Conservation (phyloP, 2,113 vertebrate species). For the Rhea americana region DNA sequence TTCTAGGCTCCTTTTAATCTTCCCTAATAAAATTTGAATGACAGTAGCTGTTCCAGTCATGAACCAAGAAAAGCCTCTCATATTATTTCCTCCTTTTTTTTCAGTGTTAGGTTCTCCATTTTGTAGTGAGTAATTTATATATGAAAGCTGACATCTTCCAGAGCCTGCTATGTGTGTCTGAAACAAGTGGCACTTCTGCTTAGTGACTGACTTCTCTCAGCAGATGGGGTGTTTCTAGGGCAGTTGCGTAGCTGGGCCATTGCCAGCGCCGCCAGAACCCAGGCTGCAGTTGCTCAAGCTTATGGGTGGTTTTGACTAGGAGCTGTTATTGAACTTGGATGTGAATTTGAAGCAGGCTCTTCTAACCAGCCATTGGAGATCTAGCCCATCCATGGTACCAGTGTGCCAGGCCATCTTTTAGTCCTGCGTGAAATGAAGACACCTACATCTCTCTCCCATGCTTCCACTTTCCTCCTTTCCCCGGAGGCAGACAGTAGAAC, state of each 20-base stretch:
- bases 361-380: neutral
- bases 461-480: neutral
- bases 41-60: conserved; percentile 62
- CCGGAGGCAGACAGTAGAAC: neutral
- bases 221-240: neutral
- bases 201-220: neutral
- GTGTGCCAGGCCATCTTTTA: neutral
- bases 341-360: neutral
- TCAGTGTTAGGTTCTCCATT: neutral
- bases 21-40: conserved; percentile 69
- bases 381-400: neutral
- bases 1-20: conserved; percentile 64
- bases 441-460: neutral
- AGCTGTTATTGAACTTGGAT: neutral
- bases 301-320: neutral
- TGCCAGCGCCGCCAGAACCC: neutral
- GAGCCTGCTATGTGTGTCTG: neutral
- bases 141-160: neutral
- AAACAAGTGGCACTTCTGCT: neutral
- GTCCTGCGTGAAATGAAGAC: neutral
- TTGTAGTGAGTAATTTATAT: conserved; percentile 19
- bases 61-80: conserved; percentile 52
- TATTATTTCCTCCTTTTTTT: neutral
- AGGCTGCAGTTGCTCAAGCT: neutral
- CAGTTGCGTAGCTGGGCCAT: neutral